These are phyloP conservation scores for Sericinus montela DNA, from an alignment of 2,888 invertebrate genomes.

Conservation along the genomic window DNA sequence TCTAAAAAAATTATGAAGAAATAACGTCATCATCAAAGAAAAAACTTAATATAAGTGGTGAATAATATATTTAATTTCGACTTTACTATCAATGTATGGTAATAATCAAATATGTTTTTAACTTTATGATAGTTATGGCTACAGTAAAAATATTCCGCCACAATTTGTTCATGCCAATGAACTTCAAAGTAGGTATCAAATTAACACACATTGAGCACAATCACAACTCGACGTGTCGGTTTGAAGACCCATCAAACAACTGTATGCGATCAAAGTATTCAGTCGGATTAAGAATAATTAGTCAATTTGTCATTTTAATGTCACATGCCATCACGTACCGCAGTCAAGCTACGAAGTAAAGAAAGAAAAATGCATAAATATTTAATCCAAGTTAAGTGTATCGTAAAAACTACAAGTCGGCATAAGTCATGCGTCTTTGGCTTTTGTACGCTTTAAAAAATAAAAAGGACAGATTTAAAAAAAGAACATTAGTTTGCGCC, in stretches of 20 bases:
- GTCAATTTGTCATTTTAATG: constrained; percentile 78
- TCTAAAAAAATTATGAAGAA: too few species aligned
- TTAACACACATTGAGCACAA: constrained; percentile 35
- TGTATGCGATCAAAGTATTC: constrained; percentile 60
- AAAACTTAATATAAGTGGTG: too few species aligned
- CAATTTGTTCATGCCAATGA: constrained; percentile 43
- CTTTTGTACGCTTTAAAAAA: constrained; percentile 67
- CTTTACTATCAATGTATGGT: too few species aligned
- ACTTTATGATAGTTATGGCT: too few species aligned
- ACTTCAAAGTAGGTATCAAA: constrained; percentile 35
- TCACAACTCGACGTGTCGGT: constrained; percentile 41
- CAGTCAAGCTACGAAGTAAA: constrained; percentile 41
- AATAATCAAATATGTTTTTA: too few species aligned
- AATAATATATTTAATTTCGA: too few species aligned
- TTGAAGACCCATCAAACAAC: constrained; percentile 56
- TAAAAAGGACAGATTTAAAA: constrained; percentile 57
- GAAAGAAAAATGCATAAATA: constrained; percentile 61
- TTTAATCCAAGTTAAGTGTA: constrained; percentile 70
- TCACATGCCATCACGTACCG: constrained; percentile 76
- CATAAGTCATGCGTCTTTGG: constrained; percentile 70
- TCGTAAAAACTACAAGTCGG: constrained; percentile 75
- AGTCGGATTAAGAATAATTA: constrained; percentile 76
- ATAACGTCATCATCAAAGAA: too few species aligned
- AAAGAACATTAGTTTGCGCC: constrained; percentile 71
- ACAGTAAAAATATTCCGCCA: constrained; percentile 16